Evolutionary conservation across 2,113 vertebrate genomes (phyloP), one percentile per base, ranked within the genome.

Genomic region (Periophthalmodon schlosseri): DNA sequence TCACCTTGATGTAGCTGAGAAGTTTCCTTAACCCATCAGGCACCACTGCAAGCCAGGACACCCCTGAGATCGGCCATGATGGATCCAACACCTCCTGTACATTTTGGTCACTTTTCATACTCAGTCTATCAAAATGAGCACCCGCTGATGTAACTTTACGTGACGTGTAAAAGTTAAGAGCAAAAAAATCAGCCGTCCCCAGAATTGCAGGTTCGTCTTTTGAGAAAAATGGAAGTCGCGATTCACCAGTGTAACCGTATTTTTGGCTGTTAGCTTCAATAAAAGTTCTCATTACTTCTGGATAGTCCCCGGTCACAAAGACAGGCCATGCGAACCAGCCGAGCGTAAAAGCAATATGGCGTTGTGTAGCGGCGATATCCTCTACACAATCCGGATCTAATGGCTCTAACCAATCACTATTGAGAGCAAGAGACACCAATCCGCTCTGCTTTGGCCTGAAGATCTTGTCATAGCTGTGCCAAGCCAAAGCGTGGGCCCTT

Each of bases 111-210:
- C 82, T 54, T 23, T 85, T 72, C 69, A 94, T 50, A 63, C 87
- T 79, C 49, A 87, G 50, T 20, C 58, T 85, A 61, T 72, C 34
- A 14, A 57, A 46, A 20, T 63, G 11, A 4, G 82, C 87, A 52
- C 87, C 83, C 34, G 82, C 69, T 47, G 88, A 13, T 78, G 78
- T 93, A 56, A 94, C 88, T 80, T 94, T 93, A 12, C 92, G 83
- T 47, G 93, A 88, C 0, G 93, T 94, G 5, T 96, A 96, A 85
- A 95, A 95, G 60, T 96, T 95, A 28, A 96, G 71, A 2, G 94
- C 92, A 74, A 96, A 96, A 78, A 95, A 96, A 82, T 95, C 94
- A 1, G 93, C 94, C 1, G 94, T 94, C 75, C 93, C 93, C 69
- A 93, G 79, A 72, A 95, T 76, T 33, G 76, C 70, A 0, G 70